phyloP scores from a whole-genome alignment of 2,797 vertebrate genomes.

The Botia kubotai region DNA sequence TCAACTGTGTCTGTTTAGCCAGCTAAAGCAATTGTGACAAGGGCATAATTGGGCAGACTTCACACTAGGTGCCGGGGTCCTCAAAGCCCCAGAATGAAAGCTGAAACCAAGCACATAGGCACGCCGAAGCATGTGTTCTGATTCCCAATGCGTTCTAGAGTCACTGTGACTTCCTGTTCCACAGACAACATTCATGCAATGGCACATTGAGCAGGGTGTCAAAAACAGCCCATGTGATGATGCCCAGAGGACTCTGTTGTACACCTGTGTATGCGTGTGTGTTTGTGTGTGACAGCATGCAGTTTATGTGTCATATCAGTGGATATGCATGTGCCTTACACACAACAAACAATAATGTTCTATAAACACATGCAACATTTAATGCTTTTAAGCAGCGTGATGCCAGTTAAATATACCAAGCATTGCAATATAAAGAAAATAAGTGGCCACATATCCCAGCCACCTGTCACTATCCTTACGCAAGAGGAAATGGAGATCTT shows the following conservation, averaged over 20 bases:
- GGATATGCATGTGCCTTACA: background rate
- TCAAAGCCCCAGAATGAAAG: conserved; percentile 61
- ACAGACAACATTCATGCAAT: conserved; percentile 75
- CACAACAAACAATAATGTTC: conserved; percentile 24
- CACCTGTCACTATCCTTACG: conserved; percentile 73
- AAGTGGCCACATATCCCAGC: conserved; percentile 45
- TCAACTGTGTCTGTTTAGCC: conserved; percentile 30
- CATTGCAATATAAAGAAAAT: background rate
- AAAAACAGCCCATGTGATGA: conserved; percentile 70
- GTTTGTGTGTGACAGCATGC: background rate
- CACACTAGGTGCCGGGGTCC: conserved; percentile 53
- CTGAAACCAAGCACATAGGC: conserved; percentile 64
- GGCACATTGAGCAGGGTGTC: conserved; percentile 63
- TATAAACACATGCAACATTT: conserved; percentile 28
- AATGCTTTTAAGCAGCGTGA: conserved; percentile 25
- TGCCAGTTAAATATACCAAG: conserved; percentile 27
- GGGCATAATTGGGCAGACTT: conserved; percentile 53
- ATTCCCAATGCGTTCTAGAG: conserved; percentile 76
- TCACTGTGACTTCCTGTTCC: conserved; percentile 78
- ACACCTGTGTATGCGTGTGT: conserved; percentile 20
- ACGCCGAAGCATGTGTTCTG: conserved; percentile 65
- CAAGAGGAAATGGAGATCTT: conserved; percentile 68
- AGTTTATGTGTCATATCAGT: background rate
- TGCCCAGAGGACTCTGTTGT: conserved; percentile 56
- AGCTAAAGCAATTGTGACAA: conserved; percentile 42